Evolutionary conservation across 2,888 invertebrate genomes (phyloP).

Genomic region (Macaria notata): DNA sequence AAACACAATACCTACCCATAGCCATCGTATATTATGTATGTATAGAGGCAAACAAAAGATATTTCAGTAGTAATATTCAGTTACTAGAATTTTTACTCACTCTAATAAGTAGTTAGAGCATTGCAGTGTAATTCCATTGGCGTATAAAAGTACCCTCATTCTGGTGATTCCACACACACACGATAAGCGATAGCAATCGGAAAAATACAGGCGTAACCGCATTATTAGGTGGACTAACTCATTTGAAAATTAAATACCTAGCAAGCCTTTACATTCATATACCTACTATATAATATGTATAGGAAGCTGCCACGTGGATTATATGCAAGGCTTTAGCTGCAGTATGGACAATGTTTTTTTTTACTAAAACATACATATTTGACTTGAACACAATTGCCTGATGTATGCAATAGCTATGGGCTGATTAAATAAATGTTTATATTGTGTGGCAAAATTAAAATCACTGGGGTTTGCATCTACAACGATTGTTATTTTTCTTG

Average conservation of each 20-base stretch:
- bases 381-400: too few species aligned
- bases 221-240: slow-evolving; percentile 38
- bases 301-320: background rate
- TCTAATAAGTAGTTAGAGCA: background rate
- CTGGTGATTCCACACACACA: slow-evolving; percentile 14
- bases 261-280: slow-evolving; percentile 29
- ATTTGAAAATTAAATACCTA: slow-evolving; percentile 50
- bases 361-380: too few species aligned
- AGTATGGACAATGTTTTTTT: too few species aligned
- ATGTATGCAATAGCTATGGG: too few species aligned
- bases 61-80: background rate
- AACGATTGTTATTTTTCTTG: too few species aligned
- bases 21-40: too few species aligned
- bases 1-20: too few species aligned
- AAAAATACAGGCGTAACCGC: slow-evolving; percentile 42
- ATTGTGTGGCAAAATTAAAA: too few species aligned
- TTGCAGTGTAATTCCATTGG: slow-evolving; percentile 4
- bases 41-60: too few species aligned
- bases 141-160: slow-evolving; percentile 9
- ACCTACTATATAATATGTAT: background rate
- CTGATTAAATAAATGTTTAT: too few species aligned
- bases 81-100: background rate
- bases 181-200: slow-evolving; percentile 45
- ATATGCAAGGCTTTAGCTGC: too few species aligned
- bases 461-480: too few species aligned